Base-by-base conservation (phyloP, 2,113 vertebrate genomes). In the Phalacrocorax brasilianus region DNA sequence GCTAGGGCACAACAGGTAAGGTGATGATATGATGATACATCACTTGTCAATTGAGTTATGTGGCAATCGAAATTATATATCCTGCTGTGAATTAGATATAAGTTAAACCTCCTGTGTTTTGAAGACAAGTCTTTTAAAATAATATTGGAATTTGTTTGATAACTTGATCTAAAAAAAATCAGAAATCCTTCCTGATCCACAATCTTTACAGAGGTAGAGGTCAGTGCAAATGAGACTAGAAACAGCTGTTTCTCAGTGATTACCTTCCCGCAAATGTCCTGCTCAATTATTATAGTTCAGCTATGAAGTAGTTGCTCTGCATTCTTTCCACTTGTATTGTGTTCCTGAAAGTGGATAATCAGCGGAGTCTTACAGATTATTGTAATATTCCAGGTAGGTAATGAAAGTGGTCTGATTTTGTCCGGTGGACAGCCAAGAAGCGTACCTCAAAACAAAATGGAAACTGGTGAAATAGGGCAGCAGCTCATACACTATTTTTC, bases 1-100 rank as follows among this genome's bases (percentile, higher is more conserved):
- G 98, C 98, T 59, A 91, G 91, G 86, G 98, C 98, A 63, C 99
- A 99, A 91, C 97, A 99, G 98, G 99, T 99, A 98, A 80, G 55
- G 38, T 80, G 44, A 75, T 67, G 27, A 17, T 42, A 30, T 0
- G 14, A 42, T 14, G 38, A 38, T 38, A 38, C 38, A 0, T 68
- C 11, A 40, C 58, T 87, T 87, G 61, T 87, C 56, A 58, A 8
- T 33, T 55, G 38, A 66, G 58, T 91, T 58, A 56, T 49, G 19
- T 44, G n/a, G 14, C 85, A 85, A 81, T 65, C 5, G 66, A 78
- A 90, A 59, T 35, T 21, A 32, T 52, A 35, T 50, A 21, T 24
- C 9, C 8, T 35, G 9, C 26, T 74, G 32, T 83, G 42, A 66
- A 40, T 90, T 85, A 70, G n/a, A 23, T 62, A 18, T 16, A 74